phyloP scores from a whole-genome alignment of 30 jellyfish, hydroid and myxozoan species.

The Catostylus mosaicus region DNA sequence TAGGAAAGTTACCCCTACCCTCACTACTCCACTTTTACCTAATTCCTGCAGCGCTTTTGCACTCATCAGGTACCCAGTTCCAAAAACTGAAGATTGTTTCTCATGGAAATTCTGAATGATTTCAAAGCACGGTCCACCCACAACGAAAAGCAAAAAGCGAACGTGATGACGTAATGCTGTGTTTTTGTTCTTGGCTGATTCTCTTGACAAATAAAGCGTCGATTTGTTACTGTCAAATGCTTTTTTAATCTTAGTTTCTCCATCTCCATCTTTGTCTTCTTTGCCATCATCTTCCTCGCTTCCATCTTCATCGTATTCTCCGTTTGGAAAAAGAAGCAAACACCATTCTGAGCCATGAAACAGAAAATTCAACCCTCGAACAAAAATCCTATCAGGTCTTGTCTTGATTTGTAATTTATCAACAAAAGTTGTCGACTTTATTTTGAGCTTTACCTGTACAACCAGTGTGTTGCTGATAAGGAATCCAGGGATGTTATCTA shows the following conservation, averaged over 20 bases:
- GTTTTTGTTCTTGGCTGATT: neutral
- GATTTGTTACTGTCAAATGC: conserved; percentile 15
- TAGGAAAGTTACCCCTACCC: conserved; percentile 69
- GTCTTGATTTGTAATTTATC: conserved; percentile 56
- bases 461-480: conserved; percentile 59
- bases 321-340: conserved; percentile 51
- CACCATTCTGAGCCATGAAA: conserved; percentile 81
- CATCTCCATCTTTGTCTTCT: conserved; percentile 9
- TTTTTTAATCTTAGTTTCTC: neutral
- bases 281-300: neutral
- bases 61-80: conserved; percentile 63
- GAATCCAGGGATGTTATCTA: conserved; percentile 79
- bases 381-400: conserved; percentile 50
- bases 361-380: conserved; percentile 38
- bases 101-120: conserved; percentile 60
- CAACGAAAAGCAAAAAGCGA: conserved; percentile 37
- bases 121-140: conserved; percentile 61
- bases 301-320: conserved; percentile 43
- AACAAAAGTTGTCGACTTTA: conserved; percentile 57
- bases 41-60: conserved; percentile 37
- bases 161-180: conserved; percentile 58
- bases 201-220: conserved; percentile 72
- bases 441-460: conserved; percentile 60
- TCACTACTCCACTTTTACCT: conserved; percentile 33
- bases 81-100: conserved; percentile 40